phyloP scores from a whole-genome alignment of 2,888 invertebrate species.

The Eupithecia subfuscata region DNA sequence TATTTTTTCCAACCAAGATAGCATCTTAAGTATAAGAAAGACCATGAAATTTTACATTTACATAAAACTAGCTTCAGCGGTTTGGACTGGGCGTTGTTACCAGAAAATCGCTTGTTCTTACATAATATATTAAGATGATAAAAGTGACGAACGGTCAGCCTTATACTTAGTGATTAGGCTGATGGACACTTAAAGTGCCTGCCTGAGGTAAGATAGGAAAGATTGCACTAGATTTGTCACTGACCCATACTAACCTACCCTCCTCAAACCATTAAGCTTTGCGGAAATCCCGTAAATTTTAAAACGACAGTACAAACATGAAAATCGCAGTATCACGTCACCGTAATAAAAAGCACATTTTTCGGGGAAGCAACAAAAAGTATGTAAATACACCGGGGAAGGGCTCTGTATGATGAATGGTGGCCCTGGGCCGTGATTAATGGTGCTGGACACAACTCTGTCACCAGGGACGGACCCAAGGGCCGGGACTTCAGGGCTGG shows the following conservation, averaged over 20 bases:
- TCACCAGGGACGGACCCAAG: slow-evolving; percentile 17
- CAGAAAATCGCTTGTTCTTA: too few species aligned
- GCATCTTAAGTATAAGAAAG: too few species aligned
- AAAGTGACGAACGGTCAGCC: too few species aligned
- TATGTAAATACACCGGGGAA: slow-evolving; percentile 59
- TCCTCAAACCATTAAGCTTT: not conserved
- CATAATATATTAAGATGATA: too few species aligned
- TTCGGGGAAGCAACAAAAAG: slow-evolving; percentile 50
- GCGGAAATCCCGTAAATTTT: not conserved
- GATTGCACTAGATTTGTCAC: not conserved
- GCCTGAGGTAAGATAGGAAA: not conserved
- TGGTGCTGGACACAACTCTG: slow-evolving; percentile 42
- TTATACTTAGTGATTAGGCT: too few species aligned
- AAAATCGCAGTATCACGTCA: slow-evolving; percentile 50
- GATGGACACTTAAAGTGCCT: not conserved
- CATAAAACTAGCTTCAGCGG: too few species aligned
- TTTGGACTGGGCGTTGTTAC: too few species aligned
- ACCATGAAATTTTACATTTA: too few species aligned
- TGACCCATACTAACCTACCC: not conserved
- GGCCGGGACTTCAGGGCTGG: not conserved
- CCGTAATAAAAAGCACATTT: slow-evolving; percentile 55
- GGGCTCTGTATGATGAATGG: slow-evolving; percentile 59
- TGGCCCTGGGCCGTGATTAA: slow-evolving; percentile 53
- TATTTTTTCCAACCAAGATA: too few species aligned
- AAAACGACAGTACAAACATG: slow-evolving; percentile 15